Conservation (phyloP, 2,113 vertebrate species). For the Cyphomyrus discorhynchus region DNA sequence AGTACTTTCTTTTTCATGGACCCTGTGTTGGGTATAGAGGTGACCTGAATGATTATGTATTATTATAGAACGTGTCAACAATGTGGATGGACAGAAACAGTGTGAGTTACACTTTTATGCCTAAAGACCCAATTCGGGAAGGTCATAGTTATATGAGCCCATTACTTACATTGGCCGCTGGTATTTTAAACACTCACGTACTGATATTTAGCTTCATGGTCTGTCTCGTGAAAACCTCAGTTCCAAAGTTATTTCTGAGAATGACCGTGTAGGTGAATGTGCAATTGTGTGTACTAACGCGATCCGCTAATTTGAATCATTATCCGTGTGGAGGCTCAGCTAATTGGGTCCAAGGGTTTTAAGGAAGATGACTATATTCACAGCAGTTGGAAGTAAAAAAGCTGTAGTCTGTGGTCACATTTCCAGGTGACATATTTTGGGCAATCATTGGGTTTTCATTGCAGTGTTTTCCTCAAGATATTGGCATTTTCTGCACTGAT, state of each 20-base stretch:
- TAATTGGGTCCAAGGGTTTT: background rate
- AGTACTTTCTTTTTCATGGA: background rate
- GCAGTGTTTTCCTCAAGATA: constrained; percentile 6
- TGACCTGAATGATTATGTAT: background rate
- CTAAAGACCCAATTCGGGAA: background rate
- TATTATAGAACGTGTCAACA: background rate
- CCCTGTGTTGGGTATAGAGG: background rate
- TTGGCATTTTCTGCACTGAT: constrained; percentile 28
- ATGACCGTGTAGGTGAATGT: constrained; percentile 8
- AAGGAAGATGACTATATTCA: background rate
- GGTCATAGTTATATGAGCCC: background rate
- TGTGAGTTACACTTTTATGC: background rate
- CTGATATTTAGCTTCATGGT: background rate
- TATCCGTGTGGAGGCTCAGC: background rate
- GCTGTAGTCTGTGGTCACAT: background rate
- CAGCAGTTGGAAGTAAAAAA: background rate
- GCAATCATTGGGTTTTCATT: constrained; percentile 23
- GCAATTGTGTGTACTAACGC: background rate
- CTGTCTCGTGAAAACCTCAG: background rate
- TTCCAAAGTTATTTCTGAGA: constrained; percentile 10
- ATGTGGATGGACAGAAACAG: background rate
- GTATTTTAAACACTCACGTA: background rate
- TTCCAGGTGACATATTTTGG: background rate
- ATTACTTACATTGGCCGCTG: background rate
- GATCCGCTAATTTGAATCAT: background rate